These are phyloP conservation scores for Abramis brama DNA, from an alignment of 2,113 vertebrate genomes.

Conservation along the genomic window DNA sequence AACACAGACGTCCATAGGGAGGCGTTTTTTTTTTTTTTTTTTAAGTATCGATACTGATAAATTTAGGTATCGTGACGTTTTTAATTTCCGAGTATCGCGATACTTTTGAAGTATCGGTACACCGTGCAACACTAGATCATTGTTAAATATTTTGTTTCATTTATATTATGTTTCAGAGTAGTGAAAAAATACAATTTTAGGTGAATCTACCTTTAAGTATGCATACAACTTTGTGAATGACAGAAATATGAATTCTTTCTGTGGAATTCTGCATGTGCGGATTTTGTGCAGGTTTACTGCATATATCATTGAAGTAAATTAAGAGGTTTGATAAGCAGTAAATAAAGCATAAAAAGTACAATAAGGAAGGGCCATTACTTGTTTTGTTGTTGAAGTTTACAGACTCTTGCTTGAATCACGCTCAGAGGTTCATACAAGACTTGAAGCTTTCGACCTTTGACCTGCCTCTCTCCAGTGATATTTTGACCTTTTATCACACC, in stretches of 20 bases:
- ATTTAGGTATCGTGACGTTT: too few species aligned
- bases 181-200: neutral
- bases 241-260: too few species aligned
- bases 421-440: conserved; percentile 70
- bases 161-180: neutral
- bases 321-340: neutral
- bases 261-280: neutral
- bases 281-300: neutral
- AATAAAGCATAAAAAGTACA: neutral
- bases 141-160: neutral
- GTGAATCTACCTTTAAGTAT: neutral
- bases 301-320: neutral
- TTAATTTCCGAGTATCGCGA: too few species aligned
- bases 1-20: too few species aligned
- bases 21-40: too few species aligned
- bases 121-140: too few species aligned
- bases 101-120: too few species aligned
- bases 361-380: conserved; percentile 64
- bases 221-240: neutral
- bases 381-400: conserved; percentile 67
- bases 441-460: conserved; percentile 73
- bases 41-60: too few species aligned
- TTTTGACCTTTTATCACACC: conserved; percentile 84
- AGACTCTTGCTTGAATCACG: conserved; percentile 75
- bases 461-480: conserved; percentile 70